Evolutionary conservation across 2,113 vertebrate genomes (phyloP), one percentile per base, ranked within the genome.

Genomic region (Pseudorectes ferrugineus): DNA sequence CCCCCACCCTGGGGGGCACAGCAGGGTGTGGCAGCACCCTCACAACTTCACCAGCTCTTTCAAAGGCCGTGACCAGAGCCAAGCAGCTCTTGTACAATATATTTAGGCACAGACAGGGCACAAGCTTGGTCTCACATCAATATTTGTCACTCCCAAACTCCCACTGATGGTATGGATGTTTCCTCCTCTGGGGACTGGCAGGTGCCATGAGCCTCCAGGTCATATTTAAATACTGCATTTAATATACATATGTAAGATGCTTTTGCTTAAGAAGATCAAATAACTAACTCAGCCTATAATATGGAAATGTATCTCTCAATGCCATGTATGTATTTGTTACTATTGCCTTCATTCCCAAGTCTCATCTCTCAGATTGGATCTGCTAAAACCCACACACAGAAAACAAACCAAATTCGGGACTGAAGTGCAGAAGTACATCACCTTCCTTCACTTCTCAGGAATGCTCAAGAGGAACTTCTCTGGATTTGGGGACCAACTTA

Each of bases 151-250:
- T 74, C n/a, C 14, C 48, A 71, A 0, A 54, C 61, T 78, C 28
- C 28, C 52, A 48, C 5, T 0, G 0, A 12, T 9, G 6, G 2
- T 23, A 3, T 6, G 12, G 16, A 4, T 42, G 25, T 12, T n/a
- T 82, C 31, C 55, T 72, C 25, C 13, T 1, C 0, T 3, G 0
- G 19, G 35, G n/a, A 20, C 14, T 29, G 16, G 46, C 52, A 54
- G 26, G 12, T 4, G 3, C 28, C 23, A 36, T 22, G 45, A 49
- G 35, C 18, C 35, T 91, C n/a, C 36, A 28, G 13, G 5, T 43
- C 14, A 4, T 46, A 20, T 55, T 55, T 46, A 87, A 67, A 87
- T 45, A 36, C 8, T 58, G 24, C 5, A 45, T 58, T 87, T 72
- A 21, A 35, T 71, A 15, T 7, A 49, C 9, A 71, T 5, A 26